Conservation (phyloP, 2,797 vertebrate species). For the Emys orbicularis region DNA sequence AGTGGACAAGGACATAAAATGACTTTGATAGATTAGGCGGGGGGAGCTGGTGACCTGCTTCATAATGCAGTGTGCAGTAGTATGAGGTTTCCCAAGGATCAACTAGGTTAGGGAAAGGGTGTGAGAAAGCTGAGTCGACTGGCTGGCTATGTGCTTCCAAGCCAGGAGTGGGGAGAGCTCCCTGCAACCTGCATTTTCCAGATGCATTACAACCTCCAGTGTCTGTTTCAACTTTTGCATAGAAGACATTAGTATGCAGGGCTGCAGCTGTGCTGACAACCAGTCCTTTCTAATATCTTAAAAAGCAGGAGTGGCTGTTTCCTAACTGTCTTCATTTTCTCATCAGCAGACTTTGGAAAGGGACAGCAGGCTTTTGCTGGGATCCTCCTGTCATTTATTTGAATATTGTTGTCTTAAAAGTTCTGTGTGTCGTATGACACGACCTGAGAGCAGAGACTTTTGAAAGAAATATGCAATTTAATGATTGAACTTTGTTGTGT, state of each 20-base stretch:
- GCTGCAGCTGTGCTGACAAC: constrained; percentile 32
- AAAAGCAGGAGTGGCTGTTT: constrained; percentile 23
- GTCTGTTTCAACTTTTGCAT: constrained; percentile 47
- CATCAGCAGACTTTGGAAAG: not conserved
- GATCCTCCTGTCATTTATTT: constrained; percentile 34
- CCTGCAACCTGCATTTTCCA: not conserved
- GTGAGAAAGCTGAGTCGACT: not conserved
- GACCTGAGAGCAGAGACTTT: not conserved
- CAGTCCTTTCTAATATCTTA: constrained; percentile 43
- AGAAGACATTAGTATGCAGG: not conserved
- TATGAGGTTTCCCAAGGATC: not conserved
- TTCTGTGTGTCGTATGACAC: not conserved
- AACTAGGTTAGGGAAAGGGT: not conserved
- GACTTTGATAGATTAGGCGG: not conserved
- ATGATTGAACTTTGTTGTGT: not conserved
- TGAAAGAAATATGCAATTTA: not conserved
- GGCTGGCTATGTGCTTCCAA: constrained; percentile 11
- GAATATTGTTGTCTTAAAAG: constrained; percentile 7
- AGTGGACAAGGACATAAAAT: not conserved
- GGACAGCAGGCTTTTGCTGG: constrained; percentile 35
- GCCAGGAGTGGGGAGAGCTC: constrained; percentile 11
- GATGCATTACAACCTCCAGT: not conserved
- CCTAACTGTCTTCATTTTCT: constrained; percentile 46
- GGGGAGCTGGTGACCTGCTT: not conserved
- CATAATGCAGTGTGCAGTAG: not conserved